Percentiles rank a stretch among this genome's conserved stretches.
phyloP scores from a whole-genome alignment of 2,888 invertebrate species.

The Trypoxylon attenuatum region DNA sequence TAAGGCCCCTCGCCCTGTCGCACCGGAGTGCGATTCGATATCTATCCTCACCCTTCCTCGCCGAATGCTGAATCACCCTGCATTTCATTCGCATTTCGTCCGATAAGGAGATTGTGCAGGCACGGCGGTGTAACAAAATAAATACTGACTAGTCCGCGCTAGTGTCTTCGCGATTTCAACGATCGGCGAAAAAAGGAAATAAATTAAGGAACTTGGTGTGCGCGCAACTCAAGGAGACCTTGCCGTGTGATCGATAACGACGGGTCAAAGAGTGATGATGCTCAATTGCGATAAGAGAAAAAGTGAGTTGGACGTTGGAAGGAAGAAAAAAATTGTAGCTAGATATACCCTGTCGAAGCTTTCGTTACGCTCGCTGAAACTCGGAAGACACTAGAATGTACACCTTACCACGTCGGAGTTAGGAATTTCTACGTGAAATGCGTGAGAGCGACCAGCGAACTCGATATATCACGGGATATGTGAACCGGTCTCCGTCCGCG shows the following conservation, averaged over 20 bases:
- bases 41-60: neutral
- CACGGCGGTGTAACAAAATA: constrained; percentile 59
- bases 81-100: neutral
- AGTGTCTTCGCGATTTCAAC: constrained; percentile 40
- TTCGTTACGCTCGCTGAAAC: constrained; percentile 27
- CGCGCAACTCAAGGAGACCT: too few species aligned
- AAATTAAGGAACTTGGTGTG: neutral
- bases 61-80: too few species aligned
- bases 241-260: too few species aligned
- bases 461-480: constrained; percentile 51
- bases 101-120: constrained; percentile 43
- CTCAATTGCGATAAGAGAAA: too few species aligned
- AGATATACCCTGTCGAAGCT: too few species aligned
- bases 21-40: too few species aligned
- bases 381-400: constrained; percentile 32
- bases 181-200: constrained; percentile 29
- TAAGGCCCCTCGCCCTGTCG: constrained; percentile 53
- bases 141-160: constrained; percentile 67
- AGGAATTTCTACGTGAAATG: constrained; percentile 18
- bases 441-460: constrained; percentile 21
- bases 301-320: neutral
- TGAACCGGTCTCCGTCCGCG: constrained; percentile 24
- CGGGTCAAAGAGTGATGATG: too few species aligned
- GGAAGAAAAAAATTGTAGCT: neutral
- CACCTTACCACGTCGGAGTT: constrained; percentile 22